Base-by-base conservation (phyloP, 2,797 vertebrate species). In the Spinus olivaceus region DNA sequence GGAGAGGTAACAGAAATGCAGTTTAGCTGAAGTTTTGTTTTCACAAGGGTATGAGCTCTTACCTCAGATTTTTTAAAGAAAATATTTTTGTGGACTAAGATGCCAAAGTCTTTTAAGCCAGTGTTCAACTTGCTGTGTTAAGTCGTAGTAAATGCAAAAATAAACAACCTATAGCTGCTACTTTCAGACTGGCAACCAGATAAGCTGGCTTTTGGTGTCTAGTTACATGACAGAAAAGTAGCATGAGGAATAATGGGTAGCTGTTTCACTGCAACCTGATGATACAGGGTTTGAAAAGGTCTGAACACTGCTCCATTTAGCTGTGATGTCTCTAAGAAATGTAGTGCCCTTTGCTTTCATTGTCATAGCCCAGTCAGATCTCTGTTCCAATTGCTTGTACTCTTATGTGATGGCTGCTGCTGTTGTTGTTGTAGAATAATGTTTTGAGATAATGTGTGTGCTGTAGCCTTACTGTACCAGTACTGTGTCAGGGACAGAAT, bases 231-330 rank as follows among this genome's bases (percentile, higher is more conserved):
- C 87, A 91, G 42, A 91, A 90, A 92, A 44, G 42, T 81, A 81
- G 57, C 54, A 41, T 53, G 59, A 72, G 49, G 72, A 95, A 92
- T 86, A 96, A 91, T 83, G 54, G 50, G 82, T 94, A 51, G 70
- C 92, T 94, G 65, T 95, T 93, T 76, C 70, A 47, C 70, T 96
- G 95, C 94, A 96, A 90, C 87, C 77, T 91, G 91, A 96, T 92
- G 95, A 96, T 77, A 50, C 41, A 37, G 57, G 27, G 42, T 49
- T 89, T 93, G 70, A 88, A 94, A 95, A 91, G 76, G 59, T 92
- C 87, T 86, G 69, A 95, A 90, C 66, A 70, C 70, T 92, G 89
- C 44, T 91, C 76, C 80, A 46, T 96, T 96, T 88, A 93, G 65
- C 66, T 63, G 47, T 23, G 77, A 92, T 88, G 56, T 73, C 85